Evolutionary conservation across 1,140 invertebrate species (phyloP).

Genomic region (Philopotamus ludificatus): DNA sequence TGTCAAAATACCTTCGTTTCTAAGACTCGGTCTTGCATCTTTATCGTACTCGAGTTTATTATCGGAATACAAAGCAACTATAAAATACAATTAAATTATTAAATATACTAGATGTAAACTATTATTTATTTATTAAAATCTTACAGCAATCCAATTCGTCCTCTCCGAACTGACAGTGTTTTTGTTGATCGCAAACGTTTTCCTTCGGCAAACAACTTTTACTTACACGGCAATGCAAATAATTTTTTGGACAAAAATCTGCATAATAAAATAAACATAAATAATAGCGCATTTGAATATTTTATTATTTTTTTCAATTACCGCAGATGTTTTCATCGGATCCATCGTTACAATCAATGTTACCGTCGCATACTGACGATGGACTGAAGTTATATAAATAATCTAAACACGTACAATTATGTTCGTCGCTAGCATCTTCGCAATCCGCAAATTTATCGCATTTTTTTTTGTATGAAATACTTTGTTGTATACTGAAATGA

Average conservation of each 20-base stretch:
- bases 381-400: conserved; percentile 58
- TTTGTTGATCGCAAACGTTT: conserved; percentile 61
- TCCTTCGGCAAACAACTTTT: conserved; percentile 58
- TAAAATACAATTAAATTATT: conserved; percentile 41
- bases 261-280: conserved; percentile 42
- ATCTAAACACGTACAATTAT: conserved; percentile 70
- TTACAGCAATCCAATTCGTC: conserved; percentile 74
- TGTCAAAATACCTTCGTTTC: conserved; percentile 61
- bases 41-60: conserved; percentile 58
- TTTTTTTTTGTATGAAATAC: conserved; percentile 57
- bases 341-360: conserved; percentile 70
- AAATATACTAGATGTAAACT: conserved; percentile 12
- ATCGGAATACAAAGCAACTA: conserved; percentile 67
- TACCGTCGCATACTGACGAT: conserved; percentile 73
- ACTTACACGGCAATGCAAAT: conserved; percentile 61
- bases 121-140: conserved; percentile 39
- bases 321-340: conserved; percentile 75
- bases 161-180: conserved; percentile 66
- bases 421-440: conserved; percentile 79
- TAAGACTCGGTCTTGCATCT: conserved; percentile 59
- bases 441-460: conserved; percentile 75
- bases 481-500: conserved; percentile 62
- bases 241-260: conserved; percentile 57
- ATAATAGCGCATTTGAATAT: neutral
- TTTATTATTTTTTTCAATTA: conserved; percentile 45